Evolutionary conservation across 2,888 invertebrate genomes (phyloP).

Genomic region (Pegoplata infirma): DNA sequence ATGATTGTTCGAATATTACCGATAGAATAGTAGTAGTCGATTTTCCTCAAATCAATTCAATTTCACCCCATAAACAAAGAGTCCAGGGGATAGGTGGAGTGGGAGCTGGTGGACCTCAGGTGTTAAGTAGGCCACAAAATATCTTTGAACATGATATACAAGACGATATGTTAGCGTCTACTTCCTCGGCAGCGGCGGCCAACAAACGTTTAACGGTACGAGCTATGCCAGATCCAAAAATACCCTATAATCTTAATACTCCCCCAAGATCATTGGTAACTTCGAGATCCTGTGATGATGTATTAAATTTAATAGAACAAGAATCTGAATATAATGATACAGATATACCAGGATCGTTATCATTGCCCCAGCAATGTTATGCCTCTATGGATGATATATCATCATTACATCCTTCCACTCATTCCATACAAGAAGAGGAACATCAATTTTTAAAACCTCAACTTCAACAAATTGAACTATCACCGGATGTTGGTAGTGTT

Average conservation of each 20-base stretch:
- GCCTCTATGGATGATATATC: slow-evolving; percentile 82
- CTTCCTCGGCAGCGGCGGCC: slow-evolving; percentile 46
- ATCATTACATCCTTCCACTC: slow-evolving; percentile 78
- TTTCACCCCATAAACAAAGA: slow-evolving; percentile 53
- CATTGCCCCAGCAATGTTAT: slow-evolving; percentile 67
- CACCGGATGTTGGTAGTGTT: too few species aligned
- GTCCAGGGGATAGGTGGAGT: neutral
- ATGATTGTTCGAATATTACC: slow-evolving; percentile 90
- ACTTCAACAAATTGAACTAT: neutral
- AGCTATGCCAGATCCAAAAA: slow-evolving; percentile 82
- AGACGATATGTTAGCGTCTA: slow-evolving; percentile 22
- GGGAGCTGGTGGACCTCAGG: neutral
- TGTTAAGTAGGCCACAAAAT: slow-evolving; percentile 38
- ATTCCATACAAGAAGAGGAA: slow-evolving; percentile 47
- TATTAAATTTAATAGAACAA: slow-evolving; percentile 77
- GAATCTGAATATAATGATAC: slow-evolving; percentile 42
- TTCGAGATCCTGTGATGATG: slow-evolving; percentile 81
- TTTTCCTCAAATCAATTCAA: slow-evolving; percentile 80
- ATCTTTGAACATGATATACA: slow-evolving; percentile 54
- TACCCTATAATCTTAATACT: slow-evolving; percentile 77
- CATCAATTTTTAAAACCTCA: slow-evolving; percentile 28
- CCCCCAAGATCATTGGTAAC: slow-evolving; percentile 73
- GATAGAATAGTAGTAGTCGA: slow-evolving; percentile 89
- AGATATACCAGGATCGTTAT: slow-evolving; percentile 21
- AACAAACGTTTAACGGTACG: slow-evolving; percentile 81